Evolutionary conservation across 2,797 vertebrate genomes (phyloP), one percentile per base, ranked within the genome.

Genomic region (Megalops cyprinoides): DNA sequence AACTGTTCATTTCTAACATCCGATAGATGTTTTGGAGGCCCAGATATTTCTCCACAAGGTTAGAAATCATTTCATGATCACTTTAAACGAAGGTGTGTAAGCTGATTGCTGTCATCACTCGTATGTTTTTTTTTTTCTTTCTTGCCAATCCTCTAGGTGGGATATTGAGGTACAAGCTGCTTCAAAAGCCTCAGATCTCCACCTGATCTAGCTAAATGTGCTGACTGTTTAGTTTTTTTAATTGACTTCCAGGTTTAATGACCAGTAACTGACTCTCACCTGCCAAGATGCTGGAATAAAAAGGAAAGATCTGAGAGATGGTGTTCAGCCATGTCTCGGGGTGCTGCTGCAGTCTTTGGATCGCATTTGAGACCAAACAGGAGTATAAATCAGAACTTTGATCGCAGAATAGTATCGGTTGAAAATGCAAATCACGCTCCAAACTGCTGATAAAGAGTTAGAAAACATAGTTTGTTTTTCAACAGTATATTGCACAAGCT

Each of bases 161-260:
- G 34, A 18, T 65, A 65, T 34, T 34, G 60, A 65, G 65, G 7
- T 18, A 65, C 9, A 42, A 39, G 34, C 31, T n/a, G n/a, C n/a
- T 42, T 42, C 34, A 31, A 39, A 37, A 39, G 18, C 18, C 37
- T 69, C 37, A 69, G 65, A 69, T 69, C 65, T 69, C 65, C 37
- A 69, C 65, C 65, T 37, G 18, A 69, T 69, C 31, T 39, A 18
- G 31, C 34, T 39, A 39, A 69, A 69, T 20, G 34, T 69, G 65
- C 65, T 69, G 65, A 69, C 31, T 20, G 18, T 20, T 39, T 37
- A 23, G n/a, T 69, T 69, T 69, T 6, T 42, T 42, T 15, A 69
- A 42, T 20, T 39, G 65, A 69, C 65, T 37, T 69, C 37, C 65
- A 69, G 65, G 31, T 69, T 37, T 69, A 39, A 69, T 42, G 65